A percentile compares a stretch with the other conserved stretches of the same genome.
Evolutionary conservation across 1,140 invertebrate genomes (phyloP).

Genomic region (Manduca sexta): DNA sequence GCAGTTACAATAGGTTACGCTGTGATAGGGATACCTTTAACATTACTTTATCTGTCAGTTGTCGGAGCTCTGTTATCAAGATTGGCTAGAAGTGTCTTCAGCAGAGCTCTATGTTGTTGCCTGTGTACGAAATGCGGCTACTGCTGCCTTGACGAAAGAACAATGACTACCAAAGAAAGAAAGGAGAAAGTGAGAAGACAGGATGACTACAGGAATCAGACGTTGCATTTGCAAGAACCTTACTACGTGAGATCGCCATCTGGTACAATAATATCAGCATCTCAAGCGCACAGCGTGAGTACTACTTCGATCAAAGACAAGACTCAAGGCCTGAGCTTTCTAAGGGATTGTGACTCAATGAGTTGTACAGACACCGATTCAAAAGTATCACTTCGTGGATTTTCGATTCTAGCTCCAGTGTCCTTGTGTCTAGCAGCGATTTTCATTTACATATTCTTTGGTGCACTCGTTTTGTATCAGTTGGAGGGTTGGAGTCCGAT

Average conservation of each 20-base stretch:
- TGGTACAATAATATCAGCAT: constrained; percentile 71
- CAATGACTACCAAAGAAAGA: constrained; percentile 84
- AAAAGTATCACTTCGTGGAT: constrained; percentile 81
- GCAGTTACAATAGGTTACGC: constrained; percentile 92
- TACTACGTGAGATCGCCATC: constrained; percentile 85
- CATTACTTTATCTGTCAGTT: constrained; percentile 89
- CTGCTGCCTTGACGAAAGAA: constrained; percentile 87
- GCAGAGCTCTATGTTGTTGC: constrained; percentile 86
- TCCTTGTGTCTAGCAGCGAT: constrained; percentile 85
- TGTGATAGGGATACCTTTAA: constrained; percentile 91
- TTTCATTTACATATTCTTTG: constrained; percentile 88
- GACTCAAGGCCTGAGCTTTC: constrained; percentile 50
- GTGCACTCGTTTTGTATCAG: constrained; percentile 90
- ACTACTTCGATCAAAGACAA: constrained; percentile 76
- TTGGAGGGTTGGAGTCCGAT: constrained; percentile 90
- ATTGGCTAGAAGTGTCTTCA: constrained; percentile 91
- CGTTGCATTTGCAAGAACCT: constrained; percentile 82
- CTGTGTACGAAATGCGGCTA: constrained; percentile 89
- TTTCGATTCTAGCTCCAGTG: constrained; percentile 84
- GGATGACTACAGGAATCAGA: constrained; percentile 81
- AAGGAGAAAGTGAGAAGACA: constrained; percentile 84
- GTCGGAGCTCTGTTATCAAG: constrained; percentile 87
- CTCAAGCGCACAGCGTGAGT: constrained; percentile 68
- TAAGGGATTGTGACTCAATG: constrained; percentile 78
- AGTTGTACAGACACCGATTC: constrained; percentile 82